Evolutionary conservation across 1,140 invertebrate genomes (phyloP), one percentile per base, ranked within the genome.

Genomic region (Dinothrombium tinctorium): DNA sequence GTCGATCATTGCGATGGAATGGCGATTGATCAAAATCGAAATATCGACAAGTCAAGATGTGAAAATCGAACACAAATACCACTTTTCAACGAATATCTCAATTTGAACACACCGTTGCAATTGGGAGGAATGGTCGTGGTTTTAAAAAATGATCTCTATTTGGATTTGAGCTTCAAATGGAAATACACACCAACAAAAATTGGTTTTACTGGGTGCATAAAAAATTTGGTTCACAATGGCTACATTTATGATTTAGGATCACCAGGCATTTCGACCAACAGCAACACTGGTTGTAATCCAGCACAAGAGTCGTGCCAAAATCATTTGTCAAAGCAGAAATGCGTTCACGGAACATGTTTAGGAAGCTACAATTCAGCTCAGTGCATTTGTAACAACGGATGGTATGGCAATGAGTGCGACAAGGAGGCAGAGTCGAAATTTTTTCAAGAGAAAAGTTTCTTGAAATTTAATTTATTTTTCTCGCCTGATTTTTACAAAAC

Each of bases 31-130:
- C 79, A 87, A 61, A 66, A 74, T 50, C 24, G 37, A 19, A 49
- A 52, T 78, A 83, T 87, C 54, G 79, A 89, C 53, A 74, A 79
- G 45, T 70, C 71, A 4, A 72, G 70, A 9, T 96, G 89, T 59
- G 81, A 92, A 60, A 79, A 78, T 1, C 68, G 70, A 41, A 81
- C 80, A 11, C 70, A 67, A 1, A 82, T 94, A 46, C 82, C 82
- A 9, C 82, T 84, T 2, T 92, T 92, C 59, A 90, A 89, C 56
- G 83, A 90, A 58, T 94, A 87, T 53, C 63, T 96, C 3, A 95
- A 96, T 62, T 83, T 95, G 0, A 92, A 94, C 60, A 73, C 82
- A 0, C 83, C 87, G 0, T 62, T 95, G 20, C 86, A 95, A 64
- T 67, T 96, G 33, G 87, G 87, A 28, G 89, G 89, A 2, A 40